Conservation (phyloP, 1,140 invertebrate species). For the Dendroctonus ponderosae region DNA sequence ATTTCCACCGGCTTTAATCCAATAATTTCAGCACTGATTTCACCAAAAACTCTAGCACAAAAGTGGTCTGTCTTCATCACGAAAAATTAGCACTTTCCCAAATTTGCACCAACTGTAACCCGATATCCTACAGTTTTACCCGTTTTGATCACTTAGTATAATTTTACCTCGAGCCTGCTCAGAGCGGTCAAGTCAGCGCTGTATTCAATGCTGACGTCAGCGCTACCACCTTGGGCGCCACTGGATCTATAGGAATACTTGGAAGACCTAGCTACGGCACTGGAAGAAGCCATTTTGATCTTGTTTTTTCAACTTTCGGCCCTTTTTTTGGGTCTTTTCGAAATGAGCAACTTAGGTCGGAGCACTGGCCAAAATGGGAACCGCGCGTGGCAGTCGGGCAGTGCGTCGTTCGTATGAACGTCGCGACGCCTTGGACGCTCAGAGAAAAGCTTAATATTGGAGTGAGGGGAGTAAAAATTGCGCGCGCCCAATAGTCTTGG, state of each 20-base stretch:
- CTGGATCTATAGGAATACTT: slow-evolving; percentile 86
- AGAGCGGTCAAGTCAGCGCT: slow-evolving; percentile 87
- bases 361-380: slow-evolving; percentile 49
- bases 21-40: too few species aligned
- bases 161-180: slow-evolving; percentile 85
- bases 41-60: background rate
- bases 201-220: slow-evolving; percentile 92
- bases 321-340: slow-evolving; percentile 31
- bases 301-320: slow-evolving; percentile 17
- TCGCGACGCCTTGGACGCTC: slow-evolving; percentile 44
- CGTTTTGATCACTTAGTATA: slow-evolving; percentile 32
- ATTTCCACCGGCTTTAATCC: too few species aligned
- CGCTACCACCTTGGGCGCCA: slow-evolving; percentile 69
- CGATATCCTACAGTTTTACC: slow-evolving; percentile 24
- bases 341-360: slow-evolving; percentile 25
- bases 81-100: background rate
- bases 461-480: slow-evolving; percentile 18
- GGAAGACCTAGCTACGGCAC: slow-evolving; percentile 69
- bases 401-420: slow-evolving; percentile 52
- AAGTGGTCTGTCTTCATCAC: slow-evolving; percentile 1
- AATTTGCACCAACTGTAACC: slow-evolving; percentile 27
- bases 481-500: slow-evolving; percentile 38
- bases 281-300: slow-evolving; percentile 62
- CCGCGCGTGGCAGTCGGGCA: slow-evolving; percentile 50
- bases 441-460: slow-evolving; percentile 39